These are phyloP conservation scores for Alectoris magna DNA, from an alignment of 2,797 vertebrate genomes.

Conservation along the genomic window DNA sequence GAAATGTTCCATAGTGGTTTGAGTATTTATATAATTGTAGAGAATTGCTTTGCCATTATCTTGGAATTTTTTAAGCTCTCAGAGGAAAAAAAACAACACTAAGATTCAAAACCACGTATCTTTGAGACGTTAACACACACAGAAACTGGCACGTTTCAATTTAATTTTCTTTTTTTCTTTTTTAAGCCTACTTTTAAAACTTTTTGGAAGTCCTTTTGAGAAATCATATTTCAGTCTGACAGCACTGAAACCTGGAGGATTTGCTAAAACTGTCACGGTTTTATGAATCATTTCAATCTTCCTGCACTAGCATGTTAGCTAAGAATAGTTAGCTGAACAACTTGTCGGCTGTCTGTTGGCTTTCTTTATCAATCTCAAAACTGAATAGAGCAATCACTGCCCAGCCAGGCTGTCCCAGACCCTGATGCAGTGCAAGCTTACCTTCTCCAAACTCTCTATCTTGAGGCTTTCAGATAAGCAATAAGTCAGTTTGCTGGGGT, in stretches of 20 bases:
- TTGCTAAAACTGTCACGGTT: slow-evolving; percentile 7
- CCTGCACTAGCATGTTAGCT: not conserved
- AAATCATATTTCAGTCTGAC: not conserved
- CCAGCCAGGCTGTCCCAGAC: not conserved
- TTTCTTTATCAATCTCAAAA: not conserved
- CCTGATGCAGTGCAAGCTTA: not conserved
- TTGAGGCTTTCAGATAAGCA: not conserved
- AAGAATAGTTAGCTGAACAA: slow-evolving; percentile 16
- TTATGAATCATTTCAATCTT: not conserved
- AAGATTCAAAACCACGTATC: not conserved
- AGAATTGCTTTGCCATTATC: not conserved
- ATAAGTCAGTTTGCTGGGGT: not conserved
- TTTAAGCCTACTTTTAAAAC: not conserved
- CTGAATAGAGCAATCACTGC: not conserved
- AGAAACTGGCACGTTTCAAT: not conserved
- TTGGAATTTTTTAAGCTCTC: not conserved
- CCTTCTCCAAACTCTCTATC: not conserved
- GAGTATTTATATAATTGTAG: not conserved
- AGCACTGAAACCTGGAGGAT: not conserved
- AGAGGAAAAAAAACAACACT: not conserved
- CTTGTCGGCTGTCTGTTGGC: not conserved
- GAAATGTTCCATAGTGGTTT: not conserved
- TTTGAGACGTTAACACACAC: not conserved
- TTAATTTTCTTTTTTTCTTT: not conserved
- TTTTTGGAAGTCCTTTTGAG: not conserved